Percentiles rank a stretch among this genome's conserved stretches.
These are phyloP conservation scores for Pachyuromys duprasi DNA, from an alignment of 2,797 vertebrate genomes.

Conservation along the genomic window DNA sequence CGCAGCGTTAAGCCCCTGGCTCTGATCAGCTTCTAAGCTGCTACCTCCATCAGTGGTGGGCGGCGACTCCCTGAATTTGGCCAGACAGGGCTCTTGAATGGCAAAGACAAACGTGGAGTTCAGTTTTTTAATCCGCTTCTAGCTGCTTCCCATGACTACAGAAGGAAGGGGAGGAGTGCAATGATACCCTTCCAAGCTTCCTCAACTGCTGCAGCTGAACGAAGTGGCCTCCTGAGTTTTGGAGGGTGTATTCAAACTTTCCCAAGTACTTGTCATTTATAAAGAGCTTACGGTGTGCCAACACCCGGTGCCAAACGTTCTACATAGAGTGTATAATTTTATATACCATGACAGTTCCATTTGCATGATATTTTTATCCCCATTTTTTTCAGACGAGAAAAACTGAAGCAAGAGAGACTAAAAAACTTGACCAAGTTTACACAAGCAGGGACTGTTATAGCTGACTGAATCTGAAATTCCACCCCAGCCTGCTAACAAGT, in stretches of 20 bases:
- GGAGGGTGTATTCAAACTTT: neutral
- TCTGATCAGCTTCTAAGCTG: neutral
- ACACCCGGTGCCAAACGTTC: neutral
- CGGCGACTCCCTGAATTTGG: neutral
- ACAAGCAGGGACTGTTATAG: neutral
- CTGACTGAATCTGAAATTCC: neutral
- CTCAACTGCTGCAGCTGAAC: neutral
- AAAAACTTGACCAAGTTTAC: neutral
- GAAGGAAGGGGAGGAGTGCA: slow-evolving; percentile 66
- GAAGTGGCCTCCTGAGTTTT: neutral
- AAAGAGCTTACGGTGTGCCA: neutral
- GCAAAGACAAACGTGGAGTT: slow-evolving; percentile 22
- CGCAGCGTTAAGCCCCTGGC: neutral
- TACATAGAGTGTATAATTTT: neutral
- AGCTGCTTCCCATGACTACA: slow-evolving; percentile 43
- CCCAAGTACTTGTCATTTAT: neutral
- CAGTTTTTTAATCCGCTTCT: slow-evolving; percentile 8
- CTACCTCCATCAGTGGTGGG: neutral
- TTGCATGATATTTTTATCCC: neutral
- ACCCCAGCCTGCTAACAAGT: neutral
- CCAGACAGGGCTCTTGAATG: neutral
- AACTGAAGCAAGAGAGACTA: neutral
- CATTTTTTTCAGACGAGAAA: neutral
- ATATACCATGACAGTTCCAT: neutral
- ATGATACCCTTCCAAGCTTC: neutral